Conservation (phyloP, 2,113 vertebrate genomes). For the Marcusenius ussheri region DNA sequence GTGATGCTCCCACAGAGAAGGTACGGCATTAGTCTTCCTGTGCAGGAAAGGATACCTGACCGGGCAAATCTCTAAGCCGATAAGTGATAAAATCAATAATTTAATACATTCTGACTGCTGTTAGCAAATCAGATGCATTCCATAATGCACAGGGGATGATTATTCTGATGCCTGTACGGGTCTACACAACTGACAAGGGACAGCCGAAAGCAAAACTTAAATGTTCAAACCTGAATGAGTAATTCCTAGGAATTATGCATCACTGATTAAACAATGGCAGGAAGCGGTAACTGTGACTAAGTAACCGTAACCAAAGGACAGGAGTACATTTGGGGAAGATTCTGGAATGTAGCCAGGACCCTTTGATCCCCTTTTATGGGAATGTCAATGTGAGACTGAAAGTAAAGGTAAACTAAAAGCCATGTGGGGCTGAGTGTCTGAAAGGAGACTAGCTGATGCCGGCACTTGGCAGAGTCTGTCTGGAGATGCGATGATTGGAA, state of each 20-base stretch:
- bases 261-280: not conserved
- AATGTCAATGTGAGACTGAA: not conserved
- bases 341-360: not conserved
- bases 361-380: not conserved
- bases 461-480: slow-evolving; percentile 18
- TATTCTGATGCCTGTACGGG: not conserved
- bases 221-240: not conserved
- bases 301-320: not conserved
- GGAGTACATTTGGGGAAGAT: not conserved
- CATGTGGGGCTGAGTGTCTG: not conserved
- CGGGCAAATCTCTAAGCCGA: not conserved
- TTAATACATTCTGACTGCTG: not conserved
- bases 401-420: not conserved
- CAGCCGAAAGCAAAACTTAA: not conserved
- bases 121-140: not conserved
- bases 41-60: not conserved
- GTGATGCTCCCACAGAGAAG: not conserved
- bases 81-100: not conserved
- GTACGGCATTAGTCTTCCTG: not conserved
- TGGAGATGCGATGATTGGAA: slow-evolving; percentile 17
- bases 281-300: not conserved
- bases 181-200: not conserved
- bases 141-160: not conserved
- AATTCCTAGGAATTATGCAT: not conserved
- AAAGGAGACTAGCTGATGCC: not conserved